These are phyloP conservation scores for Piaya cayana DNA, from an alignment of 2,113 vertebrate species.

Conservation along the genomic window DNA sequence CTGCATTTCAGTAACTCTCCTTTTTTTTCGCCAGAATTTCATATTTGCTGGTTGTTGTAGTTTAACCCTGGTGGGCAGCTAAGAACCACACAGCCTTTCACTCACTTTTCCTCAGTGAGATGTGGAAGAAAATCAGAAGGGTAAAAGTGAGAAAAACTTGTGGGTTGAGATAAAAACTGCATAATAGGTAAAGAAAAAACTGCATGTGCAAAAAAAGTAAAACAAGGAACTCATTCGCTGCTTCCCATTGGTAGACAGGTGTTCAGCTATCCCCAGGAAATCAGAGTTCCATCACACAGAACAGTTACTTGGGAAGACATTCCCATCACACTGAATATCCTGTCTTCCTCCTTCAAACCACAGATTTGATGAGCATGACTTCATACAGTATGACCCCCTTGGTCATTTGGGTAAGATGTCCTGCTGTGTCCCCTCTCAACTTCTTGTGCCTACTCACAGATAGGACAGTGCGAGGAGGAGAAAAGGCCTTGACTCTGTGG, in stretches of 20 bases:
- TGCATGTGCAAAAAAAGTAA: background rate
- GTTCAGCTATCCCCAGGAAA: background rate
- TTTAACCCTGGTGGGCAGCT: background rate
- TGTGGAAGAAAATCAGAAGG: background rate
- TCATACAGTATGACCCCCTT: background rate
- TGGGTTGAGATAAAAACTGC: background rate
- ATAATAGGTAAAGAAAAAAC: background rate
- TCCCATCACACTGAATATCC: fast-evolving
- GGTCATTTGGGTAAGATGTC: background rate
- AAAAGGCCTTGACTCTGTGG: background rate
- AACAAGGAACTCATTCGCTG: background rate
- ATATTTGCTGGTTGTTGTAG: background rate
- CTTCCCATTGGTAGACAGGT: fast-evolving
- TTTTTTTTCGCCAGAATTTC: background rate
- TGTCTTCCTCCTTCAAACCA: background rate
- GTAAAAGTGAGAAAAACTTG: background rate
- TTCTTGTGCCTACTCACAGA: fast-evolving
- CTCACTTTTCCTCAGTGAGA: background rate
- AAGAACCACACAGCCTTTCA: background rate
- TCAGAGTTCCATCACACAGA: fast-evolving
- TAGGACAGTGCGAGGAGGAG: background rate
- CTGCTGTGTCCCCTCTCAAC: background rate
- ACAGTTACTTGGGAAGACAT: background rate
- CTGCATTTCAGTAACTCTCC: background rate
- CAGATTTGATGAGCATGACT: background rate